Base-by-base conservation (phyloP, 2,113 vertebrate genomes). In the Orientallactaga bullata region DNA sequence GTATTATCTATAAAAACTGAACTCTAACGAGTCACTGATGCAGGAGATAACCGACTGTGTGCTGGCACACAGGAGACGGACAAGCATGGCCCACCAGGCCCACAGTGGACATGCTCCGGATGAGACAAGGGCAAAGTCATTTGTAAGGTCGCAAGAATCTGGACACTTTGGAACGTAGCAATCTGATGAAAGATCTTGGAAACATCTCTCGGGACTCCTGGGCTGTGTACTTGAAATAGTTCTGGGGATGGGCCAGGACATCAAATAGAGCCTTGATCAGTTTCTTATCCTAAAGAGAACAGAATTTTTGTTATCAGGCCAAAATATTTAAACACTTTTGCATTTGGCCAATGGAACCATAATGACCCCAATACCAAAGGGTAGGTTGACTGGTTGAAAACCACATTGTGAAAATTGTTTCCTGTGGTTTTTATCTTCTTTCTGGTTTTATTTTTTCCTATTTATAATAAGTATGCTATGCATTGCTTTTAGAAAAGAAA, bases 201-300 rank as follows among this genome's bases (percentile, higher is more conserved):
- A 99, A 99, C 99, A 99, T 99, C 98, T 99, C 99, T 97, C 99
- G 98, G n/a, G 99, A 99, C 96, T 99, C 99, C 89, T 99, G 99
- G 47, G 99, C 99, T n/a, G 99, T 99, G 97, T 99, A 99, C 98
- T 99, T 99, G 98, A 99, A 99, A 97, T 99, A 99, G 98, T 99
- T 99, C 97, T 99, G 99, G 17, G 99, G 99, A 96, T 99, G 99
- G 0, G 99, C 99, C 98, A 99, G 97, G 83, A 99, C 99, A 0
- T 99, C 99, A 97, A 99, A 99, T 95, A 99, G 95, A 0, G 99
- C 99, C 98, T 99, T 99, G 98, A 99, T 99, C 83, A 99, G 98
- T 91, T 99, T 99, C 98, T 99, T 99, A 98, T 99, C 99, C 99
- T 99, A 98, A 81, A 93, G 97, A 98, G 89, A 96, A 85, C 23